Conservation (phyloP, 2,797 vertebrate genomes). For the Chelonia mydas region DNA sequence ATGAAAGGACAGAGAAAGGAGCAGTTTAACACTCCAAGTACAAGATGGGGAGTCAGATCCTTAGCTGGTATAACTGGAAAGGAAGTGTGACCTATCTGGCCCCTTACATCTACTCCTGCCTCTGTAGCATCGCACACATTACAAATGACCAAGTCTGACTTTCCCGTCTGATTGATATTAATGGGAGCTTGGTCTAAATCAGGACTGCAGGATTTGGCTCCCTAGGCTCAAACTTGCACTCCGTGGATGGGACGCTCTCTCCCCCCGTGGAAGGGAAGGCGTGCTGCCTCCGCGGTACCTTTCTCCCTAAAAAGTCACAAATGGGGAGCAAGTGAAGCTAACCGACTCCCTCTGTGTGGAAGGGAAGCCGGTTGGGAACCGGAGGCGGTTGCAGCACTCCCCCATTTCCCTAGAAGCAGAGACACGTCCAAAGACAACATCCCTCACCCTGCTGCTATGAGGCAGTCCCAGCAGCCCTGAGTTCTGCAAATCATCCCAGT, state of each 20-base stretch:
- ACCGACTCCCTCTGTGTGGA: not conserved
- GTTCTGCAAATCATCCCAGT: fast-evolving
- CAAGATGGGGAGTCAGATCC: not conserved
- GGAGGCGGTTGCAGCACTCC: not conserved
- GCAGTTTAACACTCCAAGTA: not conserved
- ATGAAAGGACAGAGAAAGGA: not conserved
- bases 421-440: not conserved
- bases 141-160: not conserved
- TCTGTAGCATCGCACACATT: not conserved
- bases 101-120: not conserved
- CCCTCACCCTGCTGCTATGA: not conserved
- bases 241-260: not conserved
- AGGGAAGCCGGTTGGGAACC: not conserved
- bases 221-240: not conserved
- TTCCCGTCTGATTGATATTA: not conserved
- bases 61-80: not conserved
- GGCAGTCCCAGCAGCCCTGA: not conserved
- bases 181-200: not conserved
- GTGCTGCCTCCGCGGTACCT: not conserved
- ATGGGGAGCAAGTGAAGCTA: not conserved
- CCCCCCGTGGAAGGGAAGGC: not conserved
- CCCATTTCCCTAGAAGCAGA: not conserved
- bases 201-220: not conserved
- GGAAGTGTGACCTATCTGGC: not conserved
- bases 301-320: not conserved